phyloP scores from a whole-genome alignment of 2,888 invertebrate genomes.

The Pristionchus mayeri region DNA sequence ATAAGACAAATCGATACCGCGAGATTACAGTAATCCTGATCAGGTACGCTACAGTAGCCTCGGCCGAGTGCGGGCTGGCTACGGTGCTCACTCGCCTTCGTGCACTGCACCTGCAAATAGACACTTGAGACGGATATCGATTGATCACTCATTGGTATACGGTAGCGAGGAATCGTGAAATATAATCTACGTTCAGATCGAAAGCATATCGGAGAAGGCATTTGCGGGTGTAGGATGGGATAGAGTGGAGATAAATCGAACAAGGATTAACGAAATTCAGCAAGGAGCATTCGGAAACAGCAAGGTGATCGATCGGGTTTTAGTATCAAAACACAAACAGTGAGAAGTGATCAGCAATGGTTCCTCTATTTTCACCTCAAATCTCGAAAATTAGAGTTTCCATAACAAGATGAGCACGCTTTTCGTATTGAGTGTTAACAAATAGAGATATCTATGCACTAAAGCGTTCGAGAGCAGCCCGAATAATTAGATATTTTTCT shows the following conservation, averaged over 20 bases:
- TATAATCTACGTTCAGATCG: conserved; percentile 26
- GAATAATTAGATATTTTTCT: too few relatives aligned
- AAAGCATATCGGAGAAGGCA: not conserved
- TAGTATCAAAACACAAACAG: too few relatives aligned
- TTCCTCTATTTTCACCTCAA: too few relatives aligned
- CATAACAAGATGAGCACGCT: not conserved
- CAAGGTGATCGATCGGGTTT: not conserved
- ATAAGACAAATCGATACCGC: not conserved
- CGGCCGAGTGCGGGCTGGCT: not conserved
- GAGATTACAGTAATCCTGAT: not conserved
- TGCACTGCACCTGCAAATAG: conserved; percentile 10
- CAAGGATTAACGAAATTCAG: conserved; percentile 27
- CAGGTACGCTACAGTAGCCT: conserved; percentile 32
- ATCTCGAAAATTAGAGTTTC: too few relatives aligned
- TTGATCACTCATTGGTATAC: conserved; percentile 18
- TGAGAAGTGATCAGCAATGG: too few relatives aligned
- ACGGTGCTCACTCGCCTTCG: conserved; percentile 9
- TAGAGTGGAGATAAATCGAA: not conserved
- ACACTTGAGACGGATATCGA: conserved; percentile 5
- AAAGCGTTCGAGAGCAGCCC: too few relatives aligned
- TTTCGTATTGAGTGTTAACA: too few relatives aligned
- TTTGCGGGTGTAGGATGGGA: not conserved
- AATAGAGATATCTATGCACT: too few relatives aligned
- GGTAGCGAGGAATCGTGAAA: not conserved
- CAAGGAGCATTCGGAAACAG: conserved; percentile 4